A percentile compares a stretch with the other conserved stretches of the same genome.
Conservation (phyloP, 2,888 invertebrate species). For the Sthenelais limicola region DNA sequence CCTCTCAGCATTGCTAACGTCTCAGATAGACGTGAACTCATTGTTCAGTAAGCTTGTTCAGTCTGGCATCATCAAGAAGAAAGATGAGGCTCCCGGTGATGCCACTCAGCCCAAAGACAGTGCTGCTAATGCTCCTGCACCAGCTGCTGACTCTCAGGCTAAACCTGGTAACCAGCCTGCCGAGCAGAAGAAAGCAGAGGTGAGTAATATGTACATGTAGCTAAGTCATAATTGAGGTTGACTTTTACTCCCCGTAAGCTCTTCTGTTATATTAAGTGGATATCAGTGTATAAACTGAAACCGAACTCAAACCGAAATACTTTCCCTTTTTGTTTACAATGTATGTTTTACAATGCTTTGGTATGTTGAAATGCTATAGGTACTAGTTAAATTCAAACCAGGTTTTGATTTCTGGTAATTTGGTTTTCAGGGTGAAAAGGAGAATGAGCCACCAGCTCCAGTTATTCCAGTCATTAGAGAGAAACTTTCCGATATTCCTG, state of each 20-base stretch:
- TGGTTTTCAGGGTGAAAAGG: constrained; percentile 4
- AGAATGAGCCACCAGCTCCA: neutral
- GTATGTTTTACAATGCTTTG: too few species aligned
- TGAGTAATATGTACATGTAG: neutral
- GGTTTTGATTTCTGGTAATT: too few species aligned
- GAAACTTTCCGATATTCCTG: constrained; percentile 54
- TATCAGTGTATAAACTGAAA: too few species aligned
- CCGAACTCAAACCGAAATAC: too few species aligned
- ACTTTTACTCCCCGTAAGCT: too few species aligned
- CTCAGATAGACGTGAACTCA: constrained; percentile 80
- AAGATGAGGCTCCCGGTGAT: neutral
- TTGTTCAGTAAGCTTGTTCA: constrained; percentile 89
- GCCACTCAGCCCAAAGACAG: neutral
- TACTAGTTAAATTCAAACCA: too few species aligned
- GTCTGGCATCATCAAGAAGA: constrained; percentile 80
- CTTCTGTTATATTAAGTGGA: too few species aligned
- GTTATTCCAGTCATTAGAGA: neutral
- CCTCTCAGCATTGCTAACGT: neutral
- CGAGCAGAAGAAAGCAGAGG: neutral
- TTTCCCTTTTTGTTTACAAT: too few species aligned
- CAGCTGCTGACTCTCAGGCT: neutral
- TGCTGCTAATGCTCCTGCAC: neutral
- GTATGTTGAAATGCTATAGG: too few species aligned
- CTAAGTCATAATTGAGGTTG: neutral
- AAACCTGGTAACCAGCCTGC: neutral